These are phyloP conservation scores for Ageneiosus marmoratus DNA, from an alignment of 2,113 vertebrate genomes.

Conservation along the genomic window DNA sequence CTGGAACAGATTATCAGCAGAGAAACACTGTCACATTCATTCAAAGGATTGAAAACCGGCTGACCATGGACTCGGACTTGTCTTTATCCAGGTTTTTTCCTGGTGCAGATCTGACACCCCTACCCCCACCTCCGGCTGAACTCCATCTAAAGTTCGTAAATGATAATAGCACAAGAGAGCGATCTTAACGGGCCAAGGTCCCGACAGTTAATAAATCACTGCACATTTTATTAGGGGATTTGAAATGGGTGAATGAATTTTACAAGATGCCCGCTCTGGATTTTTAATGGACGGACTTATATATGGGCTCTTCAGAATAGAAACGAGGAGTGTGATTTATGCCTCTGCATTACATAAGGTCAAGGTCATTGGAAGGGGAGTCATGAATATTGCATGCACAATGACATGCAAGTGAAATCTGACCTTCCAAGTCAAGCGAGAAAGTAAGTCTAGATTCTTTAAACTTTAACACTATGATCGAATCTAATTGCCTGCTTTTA, in stretches of 20 bases:
- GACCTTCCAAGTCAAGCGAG: not conserved
- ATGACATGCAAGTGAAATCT: conserved; percentile 1
- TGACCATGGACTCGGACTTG: not conserved
- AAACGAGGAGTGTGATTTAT: conserved; percentile 11
- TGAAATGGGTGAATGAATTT: conserved; percentile 45
- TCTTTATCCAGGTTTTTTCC: conserved; percentile 5
- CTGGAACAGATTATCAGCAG: conserved; percentile 9
- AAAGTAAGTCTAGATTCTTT: not conserved
- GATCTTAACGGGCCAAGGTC: conserved; percentile 30
- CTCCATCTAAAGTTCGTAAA: conserved; percentile 23
- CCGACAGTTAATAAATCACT: conserved; percentile 44
- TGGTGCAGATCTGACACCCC: not conserved
- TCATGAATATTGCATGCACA: conserved; percentile 18
- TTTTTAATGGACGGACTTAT: conserved; percentile 29
- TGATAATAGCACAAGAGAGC: conserved; percentile 31
- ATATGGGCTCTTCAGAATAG: conserved; percentile 6
- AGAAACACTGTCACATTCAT: not conserved
- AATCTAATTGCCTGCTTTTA: not conserved
- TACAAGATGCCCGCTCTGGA: conserved; percentile 34
- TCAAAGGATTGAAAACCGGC: not conserved
- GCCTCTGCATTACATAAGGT: not conserved
- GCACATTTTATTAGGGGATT: conserved; percentile 40
- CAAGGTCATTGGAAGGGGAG: conserved; percentile 28
- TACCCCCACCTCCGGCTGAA: not conserved
- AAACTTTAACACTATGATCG: not conserved